Evolutionary conservation across 2,797 vertebrate species (phyloP), one percentile per base, ranked within the genome.

Genomic region (Periophthalmus magnuspinnatus): DNA sequence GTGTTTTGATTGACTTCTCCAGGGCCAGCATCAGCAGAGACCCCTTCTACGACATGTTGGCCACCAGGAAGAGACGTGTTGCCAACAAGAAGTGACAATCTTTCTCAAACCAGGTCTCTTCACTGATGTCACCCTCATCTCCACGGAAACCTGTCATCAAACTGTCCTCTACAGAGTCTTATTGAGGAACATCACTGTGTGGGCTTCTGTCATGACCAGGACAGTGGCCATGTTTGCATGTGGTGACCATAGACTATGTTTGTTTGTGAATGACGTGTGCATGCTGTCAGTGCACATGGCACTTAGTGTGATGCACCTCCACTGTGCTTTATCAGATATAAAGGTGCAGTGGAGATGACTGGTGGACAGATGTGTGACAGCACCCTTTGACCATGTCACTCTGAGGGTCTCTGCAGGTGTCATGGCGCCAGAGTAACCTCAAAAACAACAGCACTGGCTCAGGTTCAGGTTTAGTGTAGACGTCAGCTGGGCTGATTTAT

Each of bases 31-130:
- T 97, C 71, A 97, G 96, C 56, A 94, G 95, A 86, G 96, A 97
- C 81, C 96, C 96, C 41, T 97, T 97, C 93, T 97, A 97, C n/a
- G 96, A 97, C 92, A 97, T 97, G 96, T 74, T 97, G 86, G 96
- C 96, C 2, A 95, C 96, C 65, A 93, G 96, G 79, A 97, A 97
- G 91, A 94, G 96, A 84, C 93, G 96, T 54, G 95, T 97, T 76
- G 96, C 96, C n/a, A 95, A 95, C 90, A 97, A 97, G 92, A 97
- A 97, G 89, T 97, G 95, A 83, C 80, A 61, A 67, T 74, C 78
- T 66, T 52, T 62, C 70, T 57, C 16, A 60, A 71, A 69, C 72
- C 74, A 76, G 41, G 21, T 34, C 16, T 47, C 54, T 66, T 57
- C 76, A 71, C 69, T 72, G 54, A 58, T 72, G 70, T 69, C 57